Base-by-base conservation (phyloP, 2,113 vertebrate species). In the Microtus ochrogaster region DNA sequence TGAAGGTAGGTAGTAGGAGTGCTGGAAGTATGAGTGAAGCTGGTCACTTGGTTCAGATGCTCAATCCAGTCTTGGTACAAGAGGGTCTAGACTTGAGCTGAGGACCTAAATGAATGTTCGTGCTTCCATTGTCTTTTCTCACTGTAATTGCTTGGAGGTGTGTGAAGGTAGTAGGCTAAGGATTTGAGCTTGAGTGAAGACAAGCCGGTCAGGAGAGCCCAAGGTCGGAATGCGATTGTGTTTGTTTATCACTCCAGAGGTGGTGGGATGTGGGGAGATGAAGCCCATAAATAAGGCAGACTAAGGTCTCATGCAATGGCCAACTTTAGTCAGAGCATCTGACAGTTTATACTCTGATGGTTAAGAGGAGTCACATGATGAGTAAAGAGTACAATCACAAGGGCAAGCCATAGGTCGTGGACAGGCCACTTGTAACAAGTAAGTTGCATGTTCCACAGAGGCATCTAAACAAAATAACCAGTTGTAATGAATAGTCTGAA, bases 1-100 rank as follows among this genome's bases (percentile, higher is more conserved):
- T 41, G 36, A 58, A 30, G n/a, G 28, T 39, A 74, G 74, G 11
- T 1, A 12, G 24, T n/a, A 5, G 66, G 12, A 19, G 63, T 30
- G 39, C 16, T 24, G 22, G n/a, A 5, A 9, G 66, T 4, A 0
- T 0, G 0, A 33, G 0, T 0, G 0, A 33, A 24, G 17, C 55
- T 3, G 17, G 61, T 5, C n/a, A 14, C 5, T 84, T 63, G 19
- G 44, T 9, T 47, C 1, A 5, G 30, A 33, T 47, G 63, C 2
- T 4, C 0, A 24, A 3, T 63, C 30, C 30, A 41, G 21, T 44
- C 8, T 10, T 9, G 2, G 26, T 14, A 86, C 12, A 90, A 1
- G 55, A 81, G 8, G 21, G 44, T 9, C 22, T 13, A 11, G 41
- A 65, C 36, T 63, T 81, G 65, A 66, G 33, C 58, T 49, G 52